Percentiles rank a stretch among this genome's conserved stretches.
phyloP scores from a whole-genome alignment of 2,113 vertebrate genomes.

The Aspidoscelis tigris region DNA sequence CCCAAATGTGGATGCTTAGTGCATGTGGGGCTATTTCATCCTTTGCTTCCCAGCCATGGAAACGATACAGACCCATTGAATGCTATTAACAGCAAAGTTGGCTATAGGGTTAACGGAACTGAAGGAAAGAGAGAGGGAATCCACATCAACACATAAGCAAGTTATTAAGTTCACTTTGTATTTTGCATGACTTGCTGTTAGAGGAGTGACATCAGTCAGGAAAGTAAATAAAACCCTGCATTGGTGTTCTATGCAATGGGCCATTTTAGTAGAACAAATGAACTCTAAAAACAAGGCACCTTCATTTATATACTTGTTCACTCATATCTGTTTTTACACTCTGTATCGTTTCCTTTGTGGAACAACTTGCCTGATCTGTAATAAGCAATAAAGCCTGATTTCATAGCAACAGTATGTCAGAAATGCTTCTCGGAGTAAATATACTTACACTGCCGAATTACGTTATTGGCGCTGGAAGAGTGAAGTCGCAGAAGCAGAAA shows the following conservation, averaged over 20 bases:
- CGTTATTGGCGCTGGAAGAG: conserved; percentile 28
- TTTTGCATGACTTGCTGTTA: conserved; percentile 7
- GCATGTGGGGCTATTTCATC: too few relatives aligned
- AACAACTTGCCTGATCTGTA: conserved; percentile 62
- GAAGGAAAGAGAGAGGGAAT: not conserved
- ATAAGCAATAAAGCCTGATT: conserved; percentile 63
- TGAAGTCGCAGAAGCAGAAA: conserved; percentile 50
- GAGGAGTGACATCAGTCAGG: conserved; percentile 32
- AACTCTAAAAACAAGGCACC: conserved; percentile 52
- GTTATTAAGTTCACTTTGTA: conserved; percentile 37
- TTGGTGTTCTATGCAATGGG: conserved; percentile 44
- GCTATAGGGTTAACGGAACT: not conserved
- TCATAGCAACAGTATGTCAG: conserved; percentile 51
- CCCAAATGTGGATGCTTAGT: too few relatives aligned
- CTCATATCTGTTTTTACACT: conserved; percentile 34
- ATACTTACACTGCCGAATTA: conserved; percentile 48
- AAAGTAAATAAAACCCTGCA: conserved; percentile 56
- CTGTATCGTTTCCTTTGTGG: conserved; percentile 56
- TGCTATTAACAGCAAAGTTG: not conserved
- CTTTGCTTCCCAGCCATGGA: too few relatives aligned
- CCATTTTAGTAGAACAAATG: conserved; percentile 48
- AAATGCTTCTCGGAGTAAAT: conserved; percentile 64
- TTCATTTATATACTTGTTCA: conserved; percentile 31
- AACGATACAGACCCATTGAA: too few relatives aligned
- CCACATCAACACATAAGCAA: not conserved